Conservation (phyloP, 2,888 invertebrate genomes). For the Thelaira solivaga region DNA sequence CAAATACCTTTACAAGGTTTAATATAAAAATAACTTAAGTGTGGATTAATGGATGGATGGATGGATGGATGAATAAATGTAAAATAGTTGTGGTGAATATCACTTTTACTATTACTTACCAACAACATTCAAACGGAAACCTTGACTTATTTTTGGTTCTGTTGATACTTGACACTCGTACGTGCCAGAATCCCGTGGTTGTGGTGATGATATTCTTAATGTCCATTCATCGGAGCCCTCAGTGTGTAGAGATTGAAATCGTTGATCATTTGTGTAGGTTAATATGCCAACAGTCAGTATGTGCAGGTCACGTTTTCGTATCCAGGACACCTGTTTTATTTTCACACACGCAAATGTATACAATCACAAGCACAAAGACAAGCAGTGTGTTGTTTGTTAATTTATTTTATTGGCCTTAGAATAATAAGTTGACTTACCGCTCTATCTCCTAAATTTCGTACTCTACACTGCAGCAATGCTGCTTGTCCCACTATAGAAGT, state of each 20-base stretch:
- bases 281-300: constrained; percentile 84
- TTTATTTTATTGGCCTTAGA: neutral
- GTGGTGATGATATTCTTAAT: constrained; percentile 82
- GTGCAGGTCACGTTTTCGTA: constrained; percentile 88
- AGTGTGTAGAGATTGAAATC: constrained; percentile 83
- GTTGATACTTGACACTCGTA: constrained; percentile 88
- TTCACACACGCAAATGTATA: neutral
- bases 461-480: constrained; percentile 89
- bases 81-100: too few species aligned
- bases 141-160: constrained; percentile 86
- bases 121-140: constrained; percentile 83
- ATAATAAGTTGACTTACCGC: constrained; percentile 82
- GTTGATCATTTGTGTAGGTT: constrained; percentile 84
- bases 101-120: constrained; percentile 79
- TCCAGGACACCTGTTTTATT: constrained; percentile 85
- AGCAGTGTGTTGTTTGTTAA: neutral
- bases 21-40: neutral
- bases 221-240: constrained; percentile 86
- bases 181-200: constrained; percentile 82
- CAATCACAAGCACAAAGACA: too few species aligned
- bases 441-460: constrained; percentile 91
- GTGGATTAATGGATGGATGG: neutral
- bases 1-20: constrained; percentile 28
- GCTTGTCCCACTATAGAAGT: constrained; percentile 92
- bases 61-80: too few species aligned